Conservation (phyloP, 2,113 vertebrate genomes). For the Dicrurus megarhynchus region DNA sequence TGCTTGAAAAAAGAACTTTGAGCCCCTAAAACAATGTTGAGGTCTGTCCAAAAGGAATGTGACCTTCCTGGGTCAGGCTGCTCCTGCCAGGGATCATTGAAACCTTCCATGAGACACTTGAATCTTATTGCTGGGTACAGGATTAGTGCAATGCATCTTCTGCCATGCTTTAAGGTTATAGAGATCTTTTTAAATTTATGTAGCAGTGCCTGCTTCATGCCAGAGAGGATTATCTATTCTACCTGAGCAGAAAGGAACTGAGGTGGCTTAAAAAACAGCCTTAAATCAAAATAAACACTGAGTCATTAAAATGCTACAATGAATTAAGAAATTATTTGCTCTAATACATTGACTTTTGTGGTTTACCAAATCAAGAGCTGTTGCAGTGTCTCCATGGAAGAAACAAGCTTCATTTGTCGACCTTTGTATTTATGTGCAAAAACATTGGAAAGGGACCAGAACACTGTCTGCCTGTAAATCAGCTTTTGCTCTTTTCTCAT, state of each 20-base stretch:
- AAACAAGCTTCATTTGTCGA: background rate
- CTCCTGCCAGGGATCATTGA: background rate
- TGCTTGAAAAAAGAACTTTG: background rate
- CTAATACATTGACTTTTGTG: conserved; percentile 29
- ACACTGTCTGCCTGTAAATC: background rate
- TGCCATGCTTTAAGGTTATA: background rate
- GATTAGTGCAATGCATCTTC: background rate
- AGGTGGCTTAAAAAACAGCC: background rate
- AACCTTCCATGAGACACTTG: background rate
- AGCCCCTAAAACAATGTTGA: background rate
- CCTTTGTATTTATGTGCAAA: conserved; percentile 10
- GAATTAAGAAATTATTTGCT: conserved; percentile 51
- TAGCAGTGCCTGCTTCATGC: background rate
- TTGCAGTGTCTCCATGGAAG: background rate
- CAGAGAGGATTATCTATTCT: background rate
- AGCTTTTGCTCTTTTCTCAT: conserved; percentile 1
- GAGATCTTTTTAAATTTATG: background rate
- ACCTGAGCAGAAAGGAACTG: background rate
- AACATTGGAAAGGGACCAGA: conserved; percentile 18
- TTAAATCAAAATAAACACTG: conserved; percentile 33
- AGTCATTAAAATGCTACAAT: conserved; percentile 4
- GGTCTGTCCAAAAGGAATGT: background rate
- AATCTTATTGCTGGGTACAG: background rate
- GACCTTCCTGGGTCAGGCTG: background rate
- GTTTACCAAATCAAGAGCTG: conserved; percentile 20